Evolutionary conservation across 2,113 vertebrate genomes (phyloP), one percentile per base, ranked within the genome.

Genomic region (Pterocles burchelli): DNA sequence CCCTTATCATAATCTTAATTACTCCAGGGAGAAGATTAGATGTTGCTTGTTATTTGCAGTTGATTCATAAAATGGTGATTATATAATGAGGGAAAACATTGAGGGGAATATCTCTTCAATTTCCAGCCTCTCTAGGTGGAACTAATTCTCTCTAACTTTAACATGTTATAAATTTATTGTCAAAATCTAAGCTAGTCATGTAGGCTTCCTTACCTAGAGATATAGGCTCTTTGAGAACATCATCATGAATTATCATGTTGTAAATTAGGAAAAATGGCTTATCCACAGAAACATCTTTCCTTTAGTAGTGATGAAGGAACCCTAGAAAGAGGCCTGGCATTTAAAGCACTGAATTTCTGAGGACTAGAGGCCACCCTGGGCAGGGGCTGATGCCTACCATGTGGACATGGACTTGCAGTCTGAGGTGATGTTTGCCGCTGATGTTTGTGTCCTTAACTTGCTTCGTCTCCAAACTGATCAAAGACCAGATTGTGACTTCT

Each of bases 1-100:
- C 52, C 38, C 73, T 71, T 96, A 95, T 92, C 91, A 93, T 63
- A 86, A 71, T 84, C 73, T 93, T 94, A 96, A 97, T 97, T 96
- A 91, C 91, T 89, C 96, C n/a, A 87, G 94, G 84, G 89, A 95
- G 57, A 91, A 96, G 88, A 96, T 96, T 91, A 90, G 82, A 94
- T 93, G 43, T 9, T 85, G 78, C 87, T 85, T 83, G 75, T 95
- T 90, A 94, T 96, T 93, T 91, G 93, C 66, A 85, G 67, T 93
- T 82, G 82, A 91, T 88, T 96, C 74, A 89, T 96, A 88, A 97
- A 96, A 93, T 85, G 52, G 79, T 91, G 90, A 85, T 96, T 96
- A 90, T 74, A 90, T 93, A 95, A 95, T 75, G 68, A 94, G 61
- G 38, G 65, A 92, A 97, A 97, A 80, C 65, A 81, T 55, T 86